Percentiles rank a stretch among this genome's conserved stretches.
phyloP scores from a whole-genome alignment of 2,113 vertebrate species.

The Protobothrops mucrosquamatus region DNA sequence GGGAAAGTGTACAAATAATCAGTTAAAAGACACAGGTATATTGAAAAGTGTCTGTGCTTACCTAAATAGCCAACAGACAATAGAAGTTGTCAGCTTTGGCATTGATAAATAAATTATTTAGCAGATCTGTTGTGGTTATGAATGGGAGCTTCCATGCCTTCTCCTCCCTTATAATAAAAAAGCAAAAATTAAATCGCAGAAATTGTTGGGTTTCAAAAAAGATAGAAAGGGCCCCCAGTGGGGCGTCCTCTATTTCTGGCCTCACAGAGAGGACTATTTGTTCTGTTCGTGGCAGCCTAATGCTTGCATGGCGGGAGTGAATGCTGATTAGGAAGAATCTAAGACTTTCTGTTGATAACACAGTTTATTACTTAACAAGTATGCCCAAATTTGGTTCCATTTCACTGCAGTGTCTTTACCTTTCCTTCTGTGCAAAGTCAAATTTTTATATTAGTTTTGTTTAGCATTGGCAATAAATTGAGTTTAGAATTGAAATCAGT shows the following conservation, averaged over 20 bases:
- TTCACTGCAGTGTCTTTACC: neutral
- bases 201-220: neutral
- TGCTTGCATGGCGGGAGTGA: neutral
- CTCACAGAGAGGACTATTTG: neutral
- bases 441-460: neutral
- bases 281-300: neutral
- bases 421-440: neutral
- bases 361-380: neutral
- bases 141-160: neutral
- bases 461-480: neutral
- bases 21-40: neutral
- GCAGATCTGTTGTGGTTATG: neutral
- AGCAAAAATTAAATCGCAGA: neutral
- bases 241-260: neutral
- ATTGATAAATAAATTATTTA: neutral
- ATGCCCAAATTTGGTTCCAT: neutral
- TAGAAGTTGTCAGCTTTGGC: neutral
- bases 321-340: neutral
- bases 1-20: neutral
- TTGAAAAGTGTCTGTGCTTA: neutral
- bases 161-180: neutral
- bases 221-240: neutral
- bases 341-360: neutral
- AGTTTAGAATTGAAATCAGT: neutral
- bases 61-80: neutral